These are phyloP conservation scores for Pseudorasbora parva DNA, from an alignment of 2,113 vertebrate species.

Conservation along the genomic window DNA sequence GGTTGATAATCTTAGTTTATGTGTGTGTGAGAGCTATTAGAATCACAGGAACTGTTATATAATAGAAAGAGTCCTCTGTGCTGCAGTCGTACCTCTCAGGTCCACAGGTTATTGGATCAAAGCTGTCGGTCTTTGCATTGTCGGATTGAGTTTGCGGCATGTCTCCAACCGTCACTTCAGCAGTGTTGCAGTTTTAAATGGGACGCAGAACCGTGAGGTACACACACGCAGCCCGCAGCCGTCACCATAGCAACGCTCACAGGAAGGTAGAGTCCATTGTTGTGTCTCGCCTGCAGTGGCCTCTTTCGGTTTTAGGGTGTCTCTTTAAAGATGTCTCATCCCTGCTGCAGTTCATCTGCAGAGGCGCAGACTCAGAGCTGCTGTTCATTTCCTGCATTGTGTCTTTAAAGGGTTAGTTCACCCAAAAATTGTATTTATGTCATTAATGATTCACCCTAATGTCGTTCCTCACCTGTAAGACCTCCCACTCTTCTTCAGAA, in stretches of 20 bases:
- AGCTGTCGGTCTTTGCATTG: neutral
- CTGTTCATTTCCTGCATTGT: neutral
- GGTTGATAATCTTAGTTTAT: neutral
- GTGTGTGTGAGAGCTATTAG: neutral
- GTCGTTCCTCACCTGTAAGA: too few relatives aligned
- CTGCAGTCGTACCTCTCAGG: conserved; percentile 19
- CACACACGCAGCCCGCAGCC: conserved; percentile 45
- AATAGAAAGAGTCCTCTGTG: neutral
- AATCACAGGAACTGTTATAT: neutral
- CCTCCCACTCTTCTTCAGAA: too few relatives aligned
- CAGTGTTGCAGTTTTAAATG: conserved; percentile 51
- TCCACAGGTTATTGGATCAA: neutral
- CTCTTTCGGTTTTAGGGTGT: conserved; percentile 30
- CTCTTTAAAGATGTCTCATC: conserved; percentile 22
- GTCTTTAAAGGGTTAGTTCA: too few relatives aligned
- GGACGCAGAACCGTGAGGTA: conserved; percentile 46
- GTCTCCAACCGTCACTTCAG: neutral
- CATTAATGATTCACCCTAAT: too few relatives aligned
- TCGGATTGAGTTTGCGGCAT: neutral
- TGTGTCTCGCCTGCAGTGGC: conserved; percentile 72
- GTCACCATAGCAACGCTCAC: conserved; percentile 55
- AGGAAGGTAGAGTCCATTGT: conserved; percentile 56
- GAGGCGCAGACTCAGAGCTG: neutral
- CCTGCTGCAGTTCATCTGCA: conserved; percentile 3
- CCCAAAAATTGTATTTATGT: too few relatives aligned